Percentiles rank a stretch among this genome's conserved stretches.
These are phyloP conservation scores for Poeciliopsis retropinna DNA, from an alignment of 2,113 vertebrate species.

Conservation along the genomic window DNA sequence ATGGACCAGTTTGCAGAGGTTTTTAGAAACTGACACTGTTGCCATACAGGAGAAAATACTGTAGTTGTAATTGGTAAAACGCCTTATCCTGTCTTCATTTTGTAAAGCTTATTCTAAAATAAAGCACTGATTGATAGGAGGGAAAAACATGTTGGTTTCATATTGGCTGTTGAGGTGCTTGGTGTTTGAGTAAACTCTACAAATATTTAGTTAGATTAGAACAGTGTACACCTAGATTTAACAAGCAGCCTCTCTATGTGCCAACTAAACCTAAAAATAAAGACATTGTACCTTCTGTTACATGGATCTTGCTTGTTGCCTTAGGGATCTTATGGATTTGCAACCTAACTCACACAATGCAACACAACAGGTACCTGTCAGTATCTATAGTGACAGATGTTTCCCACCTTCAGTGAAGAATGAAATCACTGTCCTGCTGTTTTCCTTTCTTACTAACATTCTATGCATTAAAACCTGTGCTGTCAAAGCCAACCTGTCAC, in stretches of 20 bases:
- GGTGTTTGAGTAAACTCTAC: neutral
- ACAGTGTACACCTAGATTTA: neutral
- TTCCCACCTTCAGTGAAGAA: conserved; percentile 41
- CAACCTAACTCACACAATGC: conserved; percentile 39
- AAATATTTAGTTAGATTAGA: conserved; percentile 7
- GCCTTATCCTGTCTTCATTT: neutral
- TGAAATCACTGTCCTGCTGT: conserved; percentile 30
- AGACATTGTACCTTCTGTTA: conserved; percentile 13
- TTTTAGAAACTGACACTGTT: conserved; percentile 23
- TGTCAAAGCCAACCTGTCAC: conserved; percentile 24
- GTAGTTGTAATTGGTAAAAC: conserved; percentile 3
- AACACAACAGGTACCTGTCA: conserved; percentile 54
- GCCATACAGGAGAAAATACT: neutral
- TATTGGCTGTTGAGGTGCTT: neutral
- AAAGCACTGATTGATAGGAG: neutral
- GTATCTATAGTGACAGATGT: conserved; percentile 55
- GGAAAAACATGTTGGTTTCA: neutral
- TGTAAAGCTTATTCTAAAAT: neutral
- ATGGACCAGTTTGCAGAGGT: conserved; percentile 20
- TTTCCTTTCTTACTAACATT: conserved; percentile 19
- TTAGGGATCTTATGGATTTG: conserved; percentile 31
- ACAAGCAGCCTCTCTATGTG: neutral
- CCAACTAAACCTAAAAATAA: conserved; percentile 19
- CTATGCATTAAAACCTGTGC: conserved; percentile 7
- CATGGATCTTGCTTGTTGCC: conserved; percentile 14